A percentile compares a stretch with the other conserved stretches of the same genome.
Evolutionary conservation across 2,888 invertebrate species (phyloP).

Genomic region (Fragum fragum): DNA sequence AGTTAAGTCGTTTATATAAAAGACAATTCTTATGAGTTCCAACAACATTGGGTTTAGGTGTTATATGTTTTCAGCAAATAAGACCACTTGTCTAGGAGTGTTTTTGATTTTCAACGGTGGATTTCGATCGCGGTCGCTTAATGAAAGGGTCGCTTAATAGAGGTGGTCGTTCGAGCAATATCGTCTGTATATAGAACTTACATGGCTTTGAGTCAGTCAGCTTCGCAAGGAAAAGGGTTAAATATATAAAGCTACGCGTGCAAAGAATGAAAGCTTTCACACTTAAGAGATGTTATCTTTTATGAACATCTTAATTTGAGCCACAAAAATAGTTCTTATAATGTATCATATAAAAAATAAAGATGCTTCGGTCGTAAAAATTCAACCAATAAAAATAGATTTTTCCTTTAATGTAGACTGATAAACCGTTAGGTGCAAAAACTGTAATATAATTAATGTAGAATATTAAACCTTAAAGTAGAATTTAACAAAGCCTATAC

Average conservation of each 20-base stretch:
- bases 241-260: too few relatives aligned
- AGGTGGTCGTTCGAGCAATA: too few relatives aligned
- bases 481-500: neutral
- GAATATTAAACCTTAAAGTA: neutral
- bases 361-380: slow-evolving; percentile 3
- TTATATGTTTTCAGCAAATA: too few relatives aligned
- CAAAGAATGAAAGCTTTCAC: neutral
- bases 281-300: neutral
- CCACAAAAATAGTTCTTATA: neutral
- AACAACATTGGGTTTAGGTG: too few relatives aligned
- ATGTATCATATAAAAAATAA: neutral
- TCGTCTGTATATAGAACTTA: too few relatives aligned
- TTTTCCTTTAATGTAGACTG: neutral
- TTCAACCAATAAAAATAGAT: neutral
- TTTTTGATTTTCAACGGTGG: too few relatives aligned
- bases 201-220: too few relatives aligned
- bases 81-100: too few relatives aligned
- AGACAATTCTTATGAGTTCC: too few relatives aligned
- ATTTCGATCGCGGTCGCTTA: too few relatives aligned
- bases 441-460: neutral
- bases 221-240: neutral
- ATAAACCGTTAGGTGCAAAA: neutral
- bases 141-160: too few relatives aligned
- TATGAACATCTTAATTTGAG: neutral
- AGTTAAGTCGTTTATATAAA: too few relatives aligned